Conservation (phyloP, 1,140 invertebrate genomes). For the Drosophila navojoa region DNA sequence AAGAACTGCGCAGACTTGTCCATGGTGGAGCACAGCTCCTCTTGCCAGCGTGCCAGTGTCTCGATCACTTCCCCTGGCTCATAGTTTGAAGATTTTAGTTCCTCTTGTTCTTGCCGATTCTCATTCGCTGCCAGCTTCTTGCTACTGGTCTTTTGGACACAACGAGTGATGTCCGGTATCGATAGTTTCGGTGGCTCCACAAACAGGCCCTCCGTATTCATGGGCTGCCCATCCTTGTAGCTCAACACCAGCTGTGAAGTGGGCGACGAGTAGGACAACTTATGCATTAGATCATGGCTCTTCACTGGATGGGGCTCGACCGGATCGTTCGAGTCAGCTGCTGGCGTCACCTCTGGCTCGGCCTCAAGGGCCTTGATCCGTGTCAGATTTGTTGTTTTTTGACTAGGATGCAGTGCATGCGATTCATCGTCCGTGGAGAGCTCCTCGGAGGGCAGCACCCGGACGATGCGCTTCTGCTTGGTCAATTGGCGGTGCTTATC, state of each 20-base stretch:
- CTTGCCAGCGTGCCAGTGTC: slow-evolving; percentile 56
- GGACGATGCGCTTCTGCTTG: slow-evolving; percentile 26
- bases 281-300: too few relatives aligned
- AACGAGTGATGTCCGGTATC: slow-evolving; percentile 22
- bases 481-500: slow-evolving; percentile 28
- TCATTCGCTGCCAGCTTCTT: neutral
- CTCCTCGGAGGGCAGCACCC: neutral
- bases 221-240: slow-evolving; percentile 7
- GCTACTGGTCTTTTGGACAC: slow-evolving; percentile 1
- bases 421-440: slow-evolving; percentile 33
- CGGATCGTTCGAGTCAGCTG: neutral
- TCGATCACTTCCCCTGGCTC: slow-evolving; percentile 46
- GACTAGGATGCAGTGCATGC: slow-evolving; percentile 60
- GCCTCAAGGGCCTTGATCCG: slow-evolving; percentile 49
- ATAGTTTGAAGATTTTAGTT: neutral
- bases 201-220: slow-evolving; percentile 41
- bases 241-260: slow-evolving; percentile 2
- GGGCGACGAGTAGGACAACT: neutral
- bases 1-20: slow-evolving; percentile 24
- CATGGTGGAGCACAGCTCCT: slow-evolving; percentile 38
- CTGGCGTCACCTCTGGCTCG: neutral
- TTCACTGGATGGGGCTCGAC: slow-evolving; percentile 22
- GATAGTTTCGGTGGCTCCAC: slow-evolving; percentile 51
- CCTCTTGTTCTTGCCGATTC: neutral
- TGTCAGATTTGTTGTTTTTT: slow-evolving; percentile 53